Evolutionary conservation across 2,888 invertebrate genomes (phyloP), one percentile per base, ranked within the genome.

Genomic region (Trissolcus japonicus): DNA sequence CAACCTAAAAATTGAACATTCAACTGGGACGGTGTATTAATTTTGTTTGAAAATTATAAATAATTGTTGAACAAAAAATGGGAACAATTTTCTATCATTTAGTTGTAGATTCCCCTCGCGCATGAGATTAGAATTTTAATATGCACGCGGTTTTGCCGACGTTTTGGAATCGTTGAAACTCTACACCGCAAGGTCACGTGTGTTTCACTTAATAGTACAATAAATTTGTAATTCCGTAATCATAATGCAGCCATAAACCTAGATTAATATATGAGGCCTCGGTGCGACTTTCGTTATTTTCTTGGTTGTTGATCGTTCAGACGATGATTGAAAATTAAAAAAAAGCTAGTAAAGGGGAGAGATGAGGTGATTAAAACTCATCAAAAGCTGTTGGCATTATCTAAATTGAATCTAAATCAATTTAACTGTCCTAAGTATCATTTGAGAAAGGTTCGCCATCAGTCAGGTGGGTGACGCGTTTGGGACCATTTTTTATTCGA

Each of bases 241-340:
- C 51, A 51, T 51, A 51, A 51, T 51, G 21, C 7, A 21, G 17
- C 17, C 51, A 21, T 51, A 51, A 51, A 51, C 51, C 51, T 51
- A 51, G 51, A 51, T 51, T 51, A 51, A 19, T 51, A 19, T 35
- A 35, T 35, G 35, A 11, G 11, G 11, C 35, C 16, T 17, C 14
- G 14, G 9, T 3, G 16, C 51, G 11, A 51, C 51, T 51, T 51
- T 51, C 51, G 16, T 51, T 51, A 35, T 51, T 17, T 17, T 17
- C 51, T 4, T 19, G 14, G 14, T 17, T 3, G 19, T 51, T 17
- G 51, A 35, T 19, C 51, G 17, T 11, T 51, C 51, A 51, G 21
- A 13, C 11, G 3, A 17, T 21, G 19, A 16, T 4, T 21, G 17
- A 51, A 51, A 51, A 17, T 50, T n/a, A 4, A 46, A 46, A n/a